A percentile compares a stretch with the other conserved stretches of the same genome.
Conservation (phyloP, 2,113 vertebrate genomes). For the Pavo muticus region DNA sequence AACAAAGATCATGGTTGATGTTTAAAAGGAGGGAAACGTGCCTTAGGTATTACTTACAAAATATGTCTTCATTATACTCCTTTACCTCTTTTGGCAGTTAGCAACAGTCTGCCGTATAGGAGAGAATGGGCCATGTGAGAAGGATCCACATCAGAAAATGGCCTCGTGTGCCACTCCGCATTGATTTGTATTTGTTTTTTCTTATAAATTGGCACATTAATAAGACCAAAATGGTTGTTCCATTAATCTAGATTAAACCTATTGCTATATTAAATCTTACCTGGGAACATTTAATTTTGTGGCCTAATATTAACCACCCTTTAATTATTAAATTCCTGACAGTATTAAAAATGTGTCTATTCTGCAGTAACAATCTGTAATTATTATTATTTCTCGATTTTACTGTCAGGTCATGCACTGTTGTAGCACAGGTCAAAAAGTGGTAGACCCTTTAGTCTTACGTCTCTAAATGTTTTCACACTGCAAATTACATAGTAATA, state of each 20-base stretch:
- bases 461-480: neutral
- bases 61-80: neutral
- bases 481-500: neutral
- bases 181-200: neutral
- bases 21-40: neutral
- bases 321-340: neutral
- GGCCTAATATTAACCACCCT: neutral
- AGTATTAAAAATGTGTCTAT: neutral
- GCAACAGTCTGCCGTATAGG: neutral
- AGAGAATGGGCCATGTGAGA: neutral
- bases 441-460: neutral
- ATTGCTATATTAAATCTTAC: neutral
- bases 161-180: fast-evolving
- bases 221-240: neutral
- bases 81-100: neutral
- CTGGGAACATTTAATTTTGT: neutral
- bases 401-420: neutral
- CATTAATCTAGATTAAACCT: neutral
- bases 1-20: neutral
- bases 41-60: neutral
- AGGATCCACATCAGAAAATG: neutral
- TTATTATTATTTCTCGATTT: conserved; percentile 8
- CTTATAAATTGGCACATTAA: neutral
- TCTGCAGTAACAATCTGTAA: neutral
- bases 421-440: conserved; percentile 4